phyloP scores from a whole-genome alignment of 2,888 invertebrate species.

The Cosmorhoe ocellata region DNA sequence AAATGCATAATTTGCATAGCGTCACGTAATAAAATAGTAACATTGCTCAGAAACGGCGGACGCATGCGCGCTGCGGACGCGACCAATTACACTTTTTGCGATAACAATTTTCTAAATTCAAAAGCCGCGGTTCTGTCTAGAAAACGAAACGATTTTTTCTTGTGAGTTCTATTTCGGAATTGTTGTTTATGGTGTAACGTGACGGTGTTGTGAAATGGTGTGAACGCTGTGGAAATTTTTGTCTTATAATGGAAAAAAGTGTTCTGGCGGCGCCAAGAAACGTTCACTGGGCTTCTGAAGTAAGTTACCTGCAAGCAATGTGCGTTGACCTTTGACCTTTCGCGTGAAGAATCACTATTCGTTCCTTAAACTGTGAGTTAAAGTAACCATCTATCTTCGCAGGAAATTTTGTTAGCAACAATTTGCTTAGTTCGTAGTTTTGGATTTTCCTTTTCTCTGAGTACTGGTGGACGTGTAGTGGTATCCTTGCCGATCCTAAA shows the following conservation, averaged over 20 bases:
- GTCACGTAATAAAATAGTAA: constrained; percentile 48
- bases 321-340: constrained; percentile 43
- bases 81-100: constrained; percentile 63
- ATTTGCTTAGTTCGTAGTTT: too few relatives aligned
- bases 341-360: constrained; percentile 15
- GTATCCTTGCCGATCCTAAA: too few relatives aligned
- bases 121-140: constrained; percentile 53
- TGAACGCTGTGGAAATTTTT: constrained; percentile 45
- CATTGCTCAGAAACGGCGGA: constrained; percentile 54
- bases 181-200: constrained; percentile 39
- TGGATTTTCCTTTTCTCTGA: too few relatives aligned
- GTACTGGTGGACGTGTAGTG: too few relatives aligned
- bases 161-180: constrained; percentile 39
- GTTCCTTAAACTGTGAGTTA: constrained; percentile 20
- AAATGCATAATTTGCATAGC: constrained; percentile 68
- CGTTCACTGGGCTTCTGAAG: constrained; percentile 76
- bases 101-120: constrained; percentile 65
- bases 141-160: constrained; percentile 61
- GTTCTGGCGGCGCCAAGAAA: constrained; percentile 69
- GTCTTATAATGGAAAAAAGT: constrained; percentile 74
- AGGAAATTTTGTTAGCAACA: too few relatives aligned
- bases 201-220: constrained; percentile 67
- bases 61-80: constrained; percentile 59
- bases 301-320: constrained; percentile 50
- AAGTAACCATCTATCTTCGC: too few relatives aligned